Percentiles rank a stretch among this genome's conserved stretches.
Conservation (phyloP, 2,888 invertebrate species). For the Spodoptera littoralis region DNA sequence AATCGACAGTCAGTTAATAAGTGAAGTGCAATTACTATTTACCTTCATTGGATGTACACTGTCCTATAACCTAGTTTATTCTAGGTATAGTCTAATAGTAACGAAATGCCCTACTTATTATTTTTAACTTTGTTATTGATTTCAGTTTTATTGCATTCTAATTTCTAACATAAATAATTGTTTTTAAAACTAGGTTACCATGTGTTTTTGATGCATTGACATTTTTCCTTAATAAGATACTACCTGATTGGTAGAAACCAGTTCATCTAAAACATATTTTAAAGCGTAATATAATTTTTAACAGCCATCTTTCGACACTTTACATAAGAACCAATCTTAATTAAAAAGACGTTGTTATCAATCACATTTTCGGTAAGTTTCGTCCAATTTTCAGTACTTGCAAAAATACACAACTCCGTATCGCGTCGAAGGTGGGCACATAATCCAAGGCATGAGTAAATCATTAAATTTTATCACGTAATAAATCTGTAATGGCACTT, state of each 20-base stretch:
- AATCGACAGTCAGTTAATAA: background rate
- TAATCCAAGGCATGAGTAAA: conserved; percentile 22
- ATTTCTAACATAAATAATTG: background rate
- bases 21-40: background rate
- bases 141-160: conserved; percentile 12
- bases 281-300: no score
- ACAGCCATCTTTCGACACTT: no score
- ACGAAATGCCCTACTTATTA: conserved; percentile 14
- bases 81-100: conserved; percentile 10
- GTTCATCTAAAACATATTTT: no score
- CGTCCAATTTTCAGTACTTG: no score
- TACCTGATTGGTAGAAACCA: no score
- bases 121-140: conserved; percentile 19
- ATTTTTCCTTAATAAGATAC: no score
- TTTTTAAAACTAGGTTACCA: background rate
- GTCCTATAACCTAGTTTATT: background rate
- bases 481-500: conserved; percentile 31
- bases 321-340: no score
- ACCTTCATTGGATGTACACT: background rate
- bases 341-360: no score
- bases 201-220: no score
- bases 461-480: conserved; percentile 85
- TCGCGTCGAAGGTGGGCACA: conserved; percentile 10
- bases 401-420: conserved; percentile 1
- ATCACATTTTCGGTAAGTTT: no score